Evolutionary conservation across 2,888 invertebrate genomes (phyloP).

Genomic region (Cerastoderma edule): DNA sequence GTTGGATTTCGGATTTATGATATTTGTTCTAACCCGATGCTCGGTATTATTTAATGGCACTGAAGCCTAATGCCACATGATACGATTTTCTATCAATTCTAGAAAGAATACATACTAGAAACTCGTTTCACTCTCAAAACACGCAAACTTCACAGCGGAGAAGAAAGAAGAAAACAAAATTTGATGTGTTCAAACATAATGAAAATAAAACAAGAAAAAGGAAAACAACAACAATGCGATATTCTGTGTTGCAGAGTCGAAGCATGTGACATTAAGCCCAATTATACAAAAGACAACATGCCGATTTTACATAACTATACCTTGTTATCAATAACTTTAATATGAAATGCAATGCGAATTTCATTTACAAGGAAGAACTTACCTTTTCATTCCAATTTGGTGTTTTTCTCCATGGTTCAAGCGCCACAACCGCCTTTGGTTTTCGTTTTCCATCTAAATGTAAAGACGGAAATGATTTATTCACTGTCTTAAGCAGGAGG

Average conservation of each 20-base stretch:
- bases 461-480: too few relatives aligned
- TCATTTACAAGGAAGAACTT: background rate
- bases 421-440: background rate
- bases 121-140: too few relatives aligned
- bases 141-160: too few relatives aligned
- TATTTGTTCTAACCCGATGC: too few relatives aligned
- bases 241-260: background rate
- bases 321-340: background rate
- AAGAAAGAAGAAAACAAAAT: too few relatives aligned
- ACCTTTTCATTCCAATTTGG: conserved; percentile 38
- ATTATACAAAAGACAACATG: background rate
- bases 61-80: too few relatives aligned
- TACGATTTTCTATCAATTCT: too few relatives aligned
- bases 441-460: conserved; percentile 32
- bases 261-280: background rate
- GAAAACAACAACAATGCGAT: background rate
- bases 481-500: too few relatives aligned
- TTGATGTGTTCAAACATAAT: too few relatives aligned
- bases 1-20: too few relatives aligned
- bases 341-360: background rate
- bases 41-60: too few relatives aligned
- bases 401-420: conserved; percentile 34
- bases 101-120: too few relatives aligned
- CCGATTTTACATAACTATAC: background rate
- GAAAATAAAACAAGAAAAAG: background rate